phyloP scores from a whole-genome alignment of 2,888 invertebrate genomes.

The Agriopis marginaria region DNA sequence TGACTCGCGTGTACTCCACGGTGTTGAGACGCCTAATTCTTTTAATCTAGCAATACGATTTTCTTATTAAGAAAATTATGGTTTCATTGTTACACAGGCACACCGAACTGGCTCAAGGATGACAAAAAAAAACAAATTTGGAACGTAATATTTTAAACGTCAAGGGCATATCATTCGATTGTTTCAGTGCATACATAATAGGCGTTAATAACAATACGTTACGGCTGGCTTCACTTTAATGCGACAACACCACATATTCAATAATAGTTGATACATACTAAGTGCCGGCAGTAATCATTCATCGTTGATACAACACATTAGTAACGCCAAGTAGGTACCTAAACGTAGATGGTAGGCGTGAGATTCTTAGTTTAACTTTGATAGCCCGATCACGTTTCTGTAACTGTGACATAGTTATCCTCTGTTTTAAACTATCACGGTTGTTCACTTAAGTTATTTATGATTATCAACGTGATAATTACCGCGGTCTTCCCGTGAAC shows the following conservation, averaged over 20 bases:
- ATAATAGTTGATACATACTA: slow-evolving; percentile 1
- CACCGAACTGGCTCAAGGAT: neutral
- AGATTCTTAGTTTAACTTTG: slow-evolving; percentile 17
- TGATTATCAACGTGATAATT: too few species aligned
- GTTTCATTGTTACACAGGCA: neutral
- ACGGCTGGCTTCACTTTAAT: slow-evolving; percentile 19
- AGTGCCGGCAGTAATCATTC: slow-evolving; percentile 30
- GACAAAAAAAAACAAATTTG: neutral
- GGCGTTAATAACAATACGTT: slow-evolving; percentile 17
- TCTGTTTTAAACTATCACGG: too few species aligned
- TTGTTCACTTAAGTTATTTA: too few species aligned
- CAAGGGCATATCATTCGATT: slow-evolving; percentile 11
- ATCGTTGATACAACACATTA: slow-evolving; percentile 20
- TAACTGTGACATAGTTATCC: too few species aligned
- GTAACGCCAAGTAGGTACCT: neutral
- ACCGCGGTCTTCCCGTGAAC: too few species aligned
- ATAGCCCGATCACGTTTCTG: slow-evolving; percentile 15
- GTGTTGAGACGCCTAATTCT: slow-evolving; percentile 24
- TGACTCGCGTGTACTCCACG: slow-evolving; percentile 48
- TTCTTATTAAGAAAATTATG: neutral
- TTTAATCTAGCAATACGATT: slow-evolving; percentile 6
- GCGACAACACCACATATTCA: slow-evolving; percentile 18
- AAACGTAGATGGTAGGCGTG: slow-evolving; percentile 8
- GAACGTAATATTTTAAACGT: neutral
- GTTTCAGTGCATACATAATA: slow-evolving; percentile 20